A percentile compares a stretch with the other conserved stretches of the same genome.
Evolutionary conservation across 2,113 vertebrate species (phyloP).

Genomic region (Dunckerocampus dactyliophorus): DNA sequence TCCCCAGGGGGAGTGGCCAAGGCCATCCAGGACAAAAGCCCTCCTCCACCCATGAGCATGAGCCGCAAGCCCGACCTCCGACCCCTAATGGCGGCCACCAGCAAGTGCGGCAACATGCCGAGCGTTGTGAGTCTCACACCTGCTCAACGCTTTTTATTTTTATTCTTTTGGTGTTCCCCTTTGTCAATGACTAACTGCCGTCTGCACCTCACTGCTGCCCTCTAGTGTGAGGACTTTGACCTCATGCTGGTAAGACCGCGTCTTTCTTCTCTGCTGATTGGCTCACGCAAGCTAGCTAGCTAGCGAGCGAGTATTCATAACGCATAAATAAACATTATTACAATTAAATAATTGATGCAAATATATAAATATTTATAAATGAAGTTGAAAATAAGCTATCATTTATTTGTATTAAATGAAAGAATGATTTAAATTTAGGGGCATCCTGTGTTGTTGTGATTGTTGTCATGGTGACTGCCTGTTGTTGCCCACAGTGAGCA

Average conservation of each 20-base stretch:
- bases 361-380: too few relatives aligned
- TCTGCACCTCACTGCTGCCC: constrained; percentile 34
- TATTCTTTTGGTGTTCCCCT: background rate
- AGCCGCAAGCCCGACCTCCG: constrained; percentile 90
- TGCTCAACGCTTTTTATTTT: background rate
- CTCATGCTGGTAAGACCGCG: constrained; percentile 46
- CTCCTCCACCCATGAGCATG: constrained; percentile 79
- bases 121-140: constrained; percentile 77
- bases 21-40: constrained; percentile 89
- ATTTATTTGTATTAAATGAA: too few relatives aligned
- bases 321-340: too few relatives aligned
- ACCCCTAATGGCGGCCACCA: constrained; percentile 86
- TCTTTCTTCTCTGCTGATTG: background rate
- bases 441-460: background rate
- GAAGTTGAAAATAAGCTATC: too few relatives aligned
- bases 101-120: constrained; percentile 87
- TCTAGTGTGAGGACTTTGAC: constrained; percentile 70
- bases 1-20: constrained; percentile 86
- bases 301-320: too few relatives aligned
- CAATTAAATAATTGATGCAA: too few relatives aligned
- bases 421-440: too few relatives aligned
- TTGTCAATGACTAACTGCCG: background rate
- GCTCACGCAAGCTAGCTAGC: too few relatives aligned
- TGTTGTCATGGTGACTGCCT: background rate
- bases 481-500: background rate